Percentiles rank a stretch among this genome's conserved stretches.
phyloP scores from a whole-genome alignment of 2,888 invertebrate species.

The Hirtodrosophila trivittata region DNA sequence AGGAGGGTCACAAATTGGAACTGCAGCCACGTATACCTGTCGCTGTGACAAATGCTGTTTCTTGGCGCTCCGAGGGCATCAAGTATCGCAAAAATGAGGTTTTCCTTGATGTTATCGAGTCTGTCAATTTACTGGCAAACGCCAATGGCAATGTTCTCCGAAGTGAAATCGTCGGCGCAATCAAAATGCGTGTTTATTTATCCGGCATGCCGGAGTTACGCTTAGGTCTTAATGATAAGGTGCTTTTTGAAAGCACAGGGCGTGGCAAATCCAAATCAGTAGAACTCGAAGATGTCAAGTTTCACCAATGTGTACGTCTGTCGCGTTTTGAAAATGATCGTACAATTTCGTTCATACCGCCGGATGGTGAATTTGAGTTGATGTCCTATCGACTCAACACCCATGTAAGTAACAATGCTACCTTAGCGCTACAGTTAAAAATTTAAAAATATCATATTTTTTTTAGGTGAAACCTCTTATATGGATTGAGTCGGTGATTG shows the following conservation, averaged over 20 bases:
- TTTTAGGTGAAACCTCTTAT: constrained; percentile 93
- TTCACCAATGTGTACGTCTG: constrained; percentile 98
- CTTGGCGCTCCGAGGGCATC: constrained; percentile 99
- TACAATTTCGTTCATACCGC: constrained; percentile 99
- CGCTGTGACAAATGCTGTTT: constrained; percentile 99
- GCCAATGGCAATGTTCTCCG: constrained; percentile 98
- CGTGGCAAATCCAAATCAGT: constrained; percentile 99
- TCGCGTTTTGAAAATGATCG: constrained; percentile 99
- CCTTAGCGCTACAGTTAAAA: no score
- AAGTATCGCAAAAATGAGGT: constrained; percentile 99
- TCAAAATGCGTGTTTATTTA: constrained; percentile 99
- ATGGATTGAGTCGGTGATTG: constrained; percentile 99
- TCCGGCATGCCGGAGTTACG: constrained; percentile 99
- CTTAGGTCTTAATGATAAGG: constrained; percentile 98
- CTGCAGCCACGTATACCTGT: constrained; percentile 97
- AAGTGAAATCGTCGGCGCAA: constrained; percentile 98
- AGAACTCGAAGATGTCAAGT: constrained; percentile 98
- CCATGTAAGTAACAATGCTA: constrained; percentile 87
- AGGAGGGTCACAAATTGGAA: constrained; percentile 98
- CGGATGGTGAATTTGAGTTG: constrained; percentile 99
- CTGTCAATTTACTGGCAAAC: constrained; percentile 97
- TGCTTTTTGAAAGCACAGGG: constrained; percentile 98
- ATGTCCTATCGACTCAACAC: constrained; percentile 99
- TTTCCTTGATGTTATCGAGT: constrained; percentile 99
- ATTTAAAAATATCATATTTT: not conserved